These are phyloP conservation scores for Alligator mississippiensis DNA, from an alignment of 2,113 vertebrate species.

Conservation along the genomic window DNA sequence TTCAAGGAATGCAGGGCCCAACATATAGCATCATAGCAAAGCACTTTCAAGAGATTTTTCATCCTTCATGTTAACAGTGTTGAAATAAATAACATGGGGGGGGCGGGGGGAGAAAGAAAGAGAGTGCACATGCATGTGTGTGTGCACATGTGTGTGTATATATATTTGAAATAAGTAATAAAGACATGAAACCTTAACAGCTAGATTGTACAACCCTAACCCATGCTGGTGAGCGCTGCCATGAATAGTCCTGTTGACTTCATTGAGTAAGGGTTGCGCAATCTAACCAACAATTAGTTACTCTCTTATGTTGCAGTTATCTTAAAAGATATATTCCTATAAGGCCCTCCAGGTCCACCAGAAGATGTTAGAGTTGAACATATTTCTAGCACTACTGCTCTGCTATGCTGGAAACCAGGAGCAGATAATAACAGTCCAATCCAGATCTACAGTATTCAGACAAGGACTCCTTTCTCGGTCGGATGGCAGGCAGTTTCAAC, in stretches of 20 bases:
- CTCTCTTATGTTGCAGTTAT: neutral
- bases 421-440: constrained; percentile 96
- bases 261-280: neutral
- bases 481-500: constrained; percentile 95
- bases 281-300: neutral
- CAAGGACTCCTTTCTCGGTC: constrained; percentile 94
- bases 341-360: constrained; percentile 94
- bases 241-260: constrained; percentile 13
- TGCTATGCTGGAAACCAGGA: constrained; percentile 92
- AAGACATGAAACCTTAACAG: neutral
- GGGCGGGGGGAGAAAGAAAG: too few species aligned
- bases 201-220: neutral
- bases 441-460: constrained; percentile 91
- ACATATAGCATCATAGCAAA: neutral
- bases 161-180: neutral
- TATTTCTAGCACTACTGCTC: constrained; percentile 90
- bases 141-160: neutral
- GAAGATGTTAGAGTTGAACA: constrained; percentile 90
- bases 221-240: neutral
- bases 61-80: neutral
- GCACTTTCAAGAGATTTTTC: neutral
- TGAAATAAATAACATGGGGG: neutral
- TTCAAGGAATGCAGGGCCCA: neutral
- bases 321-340: constrained; percentile 56
- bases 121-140: too few species aligned